Conservation (phyloP, 2,888 invertebrate species). For the Eristalinus sepulchralis region DNA sequence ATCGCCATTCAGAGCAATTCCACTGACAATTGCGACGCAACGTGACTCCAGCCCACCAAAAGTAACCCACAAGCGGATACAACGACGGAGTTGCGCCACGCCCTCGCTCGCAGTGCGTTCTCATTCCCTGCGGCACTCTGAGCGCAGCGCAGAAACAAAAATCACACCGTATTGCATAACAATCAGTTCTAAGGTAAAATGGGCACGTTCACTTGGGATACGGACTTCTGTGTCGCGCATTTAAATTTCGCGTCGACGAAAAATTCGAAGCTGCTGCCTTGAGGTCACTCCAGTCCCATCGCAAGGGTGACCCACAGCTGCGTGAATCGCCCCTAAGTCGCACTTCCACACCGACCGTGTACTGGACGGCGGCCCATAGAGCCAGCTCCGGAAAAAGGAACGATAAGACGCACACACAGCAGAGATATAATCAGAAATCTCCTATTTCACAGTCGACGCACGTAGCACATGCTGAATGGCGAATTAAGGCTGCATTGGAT, state of each 20-base stretch:
- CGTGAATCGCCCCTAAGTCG: neutral
- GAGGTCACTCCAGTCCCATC: neutral
- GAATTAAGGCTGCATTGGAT: conserved; percentile 50
- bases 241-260: neutral
- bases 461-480: conserved; percentile 38
- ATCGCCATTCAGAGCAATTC: neutral
- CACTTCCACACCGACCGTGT: too few relatives aligned
- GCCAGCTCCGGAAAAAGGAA: conserved; percentile 12
- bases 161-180: neutral
- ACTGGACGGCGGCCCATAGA: too few relatives aligned
- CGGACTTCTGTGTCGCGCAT: neutral
- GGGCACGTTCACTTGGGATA: neutral
- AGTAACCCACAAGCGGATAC: neutral
- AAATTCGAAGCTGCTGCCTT: neutral
- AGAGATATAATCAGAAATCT: conserved; percentile 26
- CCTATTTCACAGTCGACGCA: conserved; percentile 33
- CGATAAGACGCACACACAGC: neutral
- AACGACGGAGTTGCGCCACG: neutral
- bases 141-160: neutral
- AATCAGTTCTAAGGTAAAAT: neutral
- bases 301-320: neutral
- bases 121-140: neutral
- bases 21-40: neutral
- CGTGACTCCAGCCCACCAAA: neutral
- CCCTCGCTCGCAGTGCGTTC: neutral